These are phyloP conservation scores for Ailurus styani DNA, from an alignment of 2,113 vertebrate species.

Conservation along the genomic window DNA sequence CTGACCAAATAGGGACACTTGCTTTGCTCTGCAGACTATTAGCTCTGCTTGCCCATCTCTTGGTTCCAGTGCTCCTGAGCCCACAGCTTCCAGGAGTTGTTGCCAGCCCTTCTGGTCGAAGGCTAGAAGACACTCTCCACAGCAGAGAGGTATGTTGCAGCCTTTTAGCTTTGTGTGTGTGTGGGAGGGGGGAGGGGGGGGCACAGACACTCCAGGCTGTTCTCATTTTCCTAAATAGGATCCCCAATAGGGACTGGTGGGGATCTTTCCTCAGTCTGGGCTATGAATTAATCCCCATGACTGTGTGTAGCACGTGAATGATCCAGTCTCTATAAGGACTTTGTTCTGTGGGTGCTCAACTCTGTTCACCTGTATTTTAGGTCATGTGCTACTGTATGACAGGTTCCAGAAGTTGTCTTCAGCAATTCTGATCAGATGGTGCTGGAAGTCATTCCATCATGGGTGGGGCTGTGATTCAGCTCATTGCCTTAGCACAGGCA, in stretches of 20 bases:
- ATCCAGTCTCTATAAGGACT: not conserved
- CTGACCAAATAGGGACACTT: not conserved
- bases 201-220: not conserved
- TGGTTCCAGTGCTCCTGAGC: not conserved
- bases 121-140: too few species aligned
- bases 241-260: not conserved
- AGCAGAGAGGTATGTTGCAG: not conserved
- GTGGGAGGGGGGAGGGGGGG: too few species aligned
- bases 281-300: not conserved
- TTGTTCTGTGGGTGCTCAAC: too few species aligned
- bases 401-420: not conserved
- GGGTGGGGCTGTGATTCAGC: not conserved
- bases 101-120: too few species aligned
- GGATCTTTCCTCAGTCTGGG: not conserved
- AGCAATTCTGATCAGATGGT: not conserved
- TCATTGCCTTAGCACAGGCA: not conserved
- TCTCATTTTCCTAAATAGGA: not conserved
- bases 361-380: too few species aligned
- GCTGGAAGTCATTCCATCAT: not conserved
- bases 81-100: not conserved
- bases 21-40: not conserved
- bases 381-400: too few species aligned
- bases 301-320: not conserved
- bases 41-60: not conserved
- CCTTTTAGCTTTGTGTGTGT: not conserved